Evolutionary conservation across 2,888 invertebrate genomes (phyloP).

Genomic region (Drosophila aldrichi): DNA sequence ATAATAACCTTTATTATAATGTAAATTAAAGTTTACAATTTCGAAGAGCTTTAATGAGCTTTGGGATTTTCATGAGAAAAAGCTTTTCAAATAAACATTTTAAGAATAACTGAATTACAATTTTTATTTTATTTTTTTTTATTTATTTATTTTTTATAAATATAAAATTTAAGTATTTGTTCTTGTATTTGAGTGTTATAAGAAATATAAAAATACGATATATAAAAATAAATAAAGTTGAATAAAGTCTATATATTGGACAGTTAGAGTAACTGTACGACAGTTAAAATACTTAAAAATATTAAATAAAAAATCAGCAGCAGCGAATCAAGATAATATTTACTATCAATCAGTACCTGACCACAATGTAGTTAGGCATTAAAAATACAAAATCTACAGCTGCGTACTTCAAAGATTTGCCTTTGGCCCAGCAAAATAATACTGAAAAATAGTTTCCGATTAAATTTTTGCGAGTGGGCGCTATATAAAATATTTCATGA

Average conservation of each 20-base stretch:
- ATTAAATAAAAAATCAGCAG: too few species aligned
- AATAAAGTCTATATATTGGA: too few species aligned
- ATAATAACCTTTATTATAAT: not conserved
- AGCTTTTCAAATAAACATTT: too few species aligned
- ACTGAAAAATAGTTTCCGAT: conserved; percentile 3
- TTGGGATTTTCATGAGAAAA: not conserved
- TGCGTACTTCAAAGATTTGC: not conserved
- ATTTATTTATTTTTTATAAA: too few species aligned
- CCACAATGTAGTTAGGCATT: not conserved
- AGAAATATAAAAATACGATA: too few species aligned
- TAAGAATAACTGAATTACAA: too few species aligned
- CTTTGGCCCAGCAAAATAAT: not conserved
- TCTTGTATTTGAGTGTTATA: too few species aligned
- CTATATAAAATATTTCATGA: conserved; percentile 37
- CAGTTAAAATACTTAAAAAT: not conserved
- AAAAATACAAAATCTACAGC: not conserved
- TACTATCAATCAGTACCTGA: not conserved
- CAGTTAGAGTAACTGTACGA: too few species aligned
- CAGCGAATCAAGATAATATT: too few species aligned
- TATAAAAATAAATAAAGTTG: too few species aligned
- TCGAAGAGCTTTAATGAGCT: not conserved
- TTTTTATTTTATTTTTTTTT: too few species aligned
- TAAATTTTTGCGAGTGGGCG: not conserved
- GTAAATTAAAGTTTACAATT: not conserved
- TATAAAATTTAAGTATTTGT: too few species aligned